phyloP scores from a whole-genome alignment of 2,888 invertebrate genomes.

The Sepioteuthis lessoniana region DNA sequence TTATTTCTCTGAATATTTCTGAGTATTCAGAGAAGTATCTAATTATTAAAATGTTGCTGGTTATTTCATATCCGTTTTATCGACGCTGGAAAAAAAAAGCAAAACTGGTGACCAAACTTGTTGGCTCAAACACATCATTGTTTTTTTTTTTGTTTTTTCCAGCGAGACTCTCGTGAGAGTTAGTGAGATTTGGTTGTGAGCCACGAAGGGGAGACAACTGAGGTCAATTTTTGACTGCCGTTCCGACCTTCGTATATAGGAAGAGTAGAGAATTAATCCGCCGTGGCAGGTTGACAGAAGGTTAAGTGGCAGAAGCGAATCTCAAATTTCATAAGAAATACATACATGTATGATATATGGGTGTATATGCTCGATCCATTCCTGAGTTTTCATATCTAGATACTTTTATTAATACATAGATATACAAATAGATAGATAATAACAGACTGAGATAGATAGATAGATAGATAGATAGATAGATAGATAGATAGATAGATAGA shows the following conservation, averaged over 20 bases:
- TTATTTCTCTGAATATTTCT: too few relatives aligned
- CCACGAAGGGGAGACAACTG: not conserved
- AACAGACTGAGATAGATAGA: not conserved
- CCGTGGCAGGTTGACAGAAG: not conserved
- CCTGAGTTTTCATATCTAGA: not conserved
- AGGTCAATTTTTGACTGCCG: not conserved
- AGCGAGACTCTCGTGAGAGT: not conserved
- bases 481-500: conserved; percentile 16
- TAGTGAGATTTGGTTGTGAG: not conserved
- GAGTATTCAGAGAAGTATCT: too few relatives aligned
- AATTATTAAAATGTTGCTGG: not conserved
- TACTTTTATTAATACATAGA: not conserved
- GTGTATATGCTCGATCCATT: too few relatives aligned
- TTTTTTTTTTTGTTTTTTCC: too few relatives aligned
- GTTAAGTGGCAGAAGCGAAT: not conserved
- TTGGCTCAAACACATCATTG: not conserved
- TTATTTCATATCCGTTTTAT: not conserved
- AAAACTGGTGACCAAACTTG: not conserved
- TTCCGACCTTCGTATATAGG: not conserved
- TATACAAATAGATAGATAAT: not conserved
- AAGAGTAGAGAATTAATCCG: not conserved
- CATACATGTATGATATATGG: too few relatives aligned
- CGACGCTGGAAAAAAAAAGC: not conserved
- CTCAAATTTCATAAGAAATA: not conserved
- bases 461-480: not conserved